phyloP scores from a whole-genome alignment of 2,113 vertebrate genomes.

The Bubo scandiacus region DNA sequence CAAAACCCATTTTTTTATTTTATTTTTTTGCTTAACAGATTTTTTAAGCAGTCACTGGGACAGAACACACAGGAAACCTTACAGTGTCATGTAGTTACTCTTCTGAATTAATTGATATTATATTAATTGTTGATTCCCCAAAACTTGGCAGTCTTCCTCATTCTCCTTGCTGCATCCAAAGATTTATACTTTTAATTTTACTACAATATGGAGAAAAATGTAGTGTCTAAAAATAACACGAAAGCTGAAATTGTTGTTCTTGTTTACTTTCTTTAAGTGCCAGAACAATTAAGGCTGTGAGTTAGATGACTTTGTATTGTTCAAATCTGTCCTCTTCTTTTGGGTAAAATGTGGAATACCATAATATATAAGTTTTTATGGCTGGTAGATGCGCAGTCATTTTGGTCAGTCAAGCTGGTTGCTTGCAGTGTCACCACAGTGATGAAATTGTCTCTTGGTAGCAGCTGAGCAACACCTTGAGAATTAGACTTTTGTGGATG shows the following conservation, averaged over 20 bases:
- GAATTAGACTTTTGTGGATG: not conserved
- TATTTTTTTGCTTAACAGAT: not conserved
- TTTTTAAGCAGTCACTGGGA: not conserved
- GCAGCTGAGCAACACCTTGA: not conserved
- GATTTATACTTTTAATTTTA: not conserved
- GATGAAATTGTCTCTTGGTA: not conserved
- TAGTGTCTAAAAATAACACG: not conserved
- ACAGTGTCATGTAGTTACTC: not conserved
- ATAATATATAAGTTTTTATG: not conserved
- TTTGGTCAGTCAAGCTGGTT: not conserved
- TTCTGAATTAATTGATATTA: not conserved
- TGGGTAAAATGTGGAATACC: not conserved
- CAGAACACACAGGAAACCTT: not conserved
- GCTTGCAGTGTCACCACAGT: not conserved
- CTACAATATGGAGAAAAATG: not conserved
- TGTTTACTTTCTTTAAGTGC: not conserved
- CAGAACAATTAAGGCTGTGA: not conserved
- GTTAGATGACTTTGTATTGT: not conserved
- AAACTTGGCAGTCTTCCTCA: not conserved
- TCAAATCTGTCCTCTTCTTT: not conserved
- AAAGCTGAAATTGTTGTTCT: not conserved
- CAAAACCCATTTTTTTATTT: not conserved
- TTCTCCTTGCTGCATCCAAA: not conserved
- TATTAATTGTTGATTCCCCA: not conserved
- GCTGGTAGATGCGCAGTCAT: fast-evolving